Conservation (phyloP, 2,888 invertebrate species). For the Eristalis tenax region DNA sequence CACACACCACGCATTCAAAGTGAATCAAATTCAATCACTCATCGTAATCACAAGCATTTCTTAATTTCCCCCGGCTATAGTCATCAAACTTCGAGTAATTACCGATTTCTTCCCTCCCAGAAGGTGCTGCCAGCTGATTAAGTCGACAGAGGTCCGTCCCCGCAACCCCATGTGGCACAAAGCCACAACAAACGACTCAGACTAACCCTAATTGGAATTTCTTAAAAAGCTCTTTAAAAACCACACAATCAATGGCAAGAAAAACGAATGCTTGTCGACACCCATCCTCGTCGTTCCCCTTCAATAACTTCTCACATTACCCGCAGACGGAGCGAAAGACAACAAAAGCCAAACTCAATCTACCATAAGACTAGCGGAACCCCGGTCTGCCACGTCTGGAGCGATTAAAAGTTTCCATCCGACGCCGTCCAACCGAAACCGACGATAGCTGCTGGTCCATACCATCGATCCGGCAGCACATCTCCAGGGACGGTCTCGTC, state of each 20-base stretch:
- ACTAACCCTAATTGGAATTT: conserved; percentile 22
- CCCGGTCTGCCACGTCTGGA: conserved; percentile 2
- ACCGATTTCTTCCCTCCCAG: no score
- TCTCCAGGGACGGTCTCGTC: not conserved
- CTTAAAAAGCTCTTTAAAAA: conserved; percentile 16
- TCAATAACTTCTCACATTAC: conserved; percentile 55
- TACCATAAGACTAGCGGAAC: conserved; percentile 18
- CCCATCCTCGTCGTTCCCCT: conserved; percentile 35
- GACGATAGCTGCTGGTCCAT: not conserved
- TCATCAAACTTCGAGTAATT: no score
- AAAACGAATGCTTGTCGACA: conserved; percentile 32
- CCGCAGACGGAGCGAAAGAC: conserved; percentile 6
- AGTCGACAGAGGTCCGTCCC: no score
- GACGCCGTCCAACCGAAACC: conserved; percentile 36
- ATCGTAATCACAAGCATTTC: no score
- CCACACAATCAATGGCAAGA: conserved; percentile 2
- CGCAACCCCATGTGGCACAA: no score
- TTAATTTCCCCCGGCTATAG: no score
- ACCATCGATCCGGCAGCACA: not conserved
- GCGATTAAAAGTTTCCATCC: conserved; percentile 55
- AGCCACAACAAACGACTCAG: not conserved
- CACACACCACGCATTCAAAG: no score
- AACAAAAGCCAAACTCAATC: conserved; percentile 54
- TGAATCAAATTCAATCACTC: no score
- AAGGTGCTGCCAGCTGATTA: no score